Percentiles rank a stretch among this genome's conserved stretches.
phyloP scores from a whole-genome alignment of 2,113 vertebrate species.

The Callionymus lyra region DNA sequence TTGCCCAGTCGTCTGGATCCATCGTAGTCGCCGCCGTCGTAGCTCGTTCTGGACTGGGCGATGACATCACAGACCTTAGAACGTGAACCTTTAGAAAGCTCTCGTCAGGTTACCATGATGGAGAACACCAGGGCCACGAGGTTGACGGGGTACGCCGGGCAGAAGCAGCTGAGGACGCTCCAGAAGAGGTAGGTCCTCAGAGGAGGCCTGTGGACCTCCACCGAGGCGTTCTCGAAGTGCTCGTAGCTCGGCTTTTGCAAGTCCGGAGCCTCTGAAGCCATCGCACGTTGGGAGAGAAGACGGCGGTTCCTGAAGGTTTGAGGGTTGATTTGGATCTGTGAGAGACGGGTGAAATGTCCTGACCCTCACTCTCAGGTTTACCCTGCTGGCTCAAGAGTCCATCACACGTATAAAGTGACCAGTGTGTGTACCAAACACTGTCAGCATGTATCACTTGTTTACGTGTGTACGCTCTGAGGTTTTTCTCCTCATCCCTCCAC shows the following conservation, averaged over 20 bases:
- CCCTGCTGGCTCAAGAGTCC: too few species aligned
- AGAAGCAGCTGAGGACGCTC: slow-evolving; percentile 80
- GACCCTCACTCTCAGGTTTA: slow-evolving; percentile 9
- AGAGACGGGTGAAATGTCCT: slow-evolving; percentile 27
- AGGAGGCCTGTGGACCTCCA: slow-evolving; percentile 61
- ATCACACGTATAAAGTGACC: too few species aligned
- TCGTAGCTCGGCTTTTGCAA: slow-evolving; percentile 70
- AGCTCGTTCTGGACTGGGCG: slow-evolving; percentile 78
- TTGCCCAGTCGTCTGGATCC: slow-evolving; percentile 76
- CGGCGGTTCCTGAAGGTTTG: not conserved
- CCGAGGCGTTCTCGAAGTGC: slow-evolving; percentile 52
- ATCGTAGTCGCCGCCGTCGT: slow-evolving; percentile 76
- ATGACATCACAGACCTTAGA: slow-evolving; percentile 1
- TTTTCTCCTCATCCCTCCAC: too few species aligned
- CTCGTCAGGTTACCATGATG: slow-evolving; percentile 73
- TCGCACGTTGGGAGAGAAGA: slow-evolving; percentile 24
- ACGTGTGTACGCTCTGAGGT: too few species aligned
- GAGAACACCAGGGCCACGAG: slow-evolving; percentile 81
- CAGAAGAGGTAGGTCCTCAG: slow-evolving; percentile 75
- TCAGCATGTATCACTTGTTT: too few species aligned
- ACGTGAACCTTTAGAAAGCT: not conserved
- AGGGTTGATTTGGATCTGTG: slow-evolving; percentile 4
- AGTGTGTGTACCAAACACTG: too few species aligned
- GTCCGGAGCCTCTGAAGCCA: slow-evolving; percentile 63
- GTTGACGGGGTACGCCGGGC: slow-evolving; percentile 84